Conservation (phyloP, 2,113 vertebrate species). For the Cinclus mexicanus region DNA sequence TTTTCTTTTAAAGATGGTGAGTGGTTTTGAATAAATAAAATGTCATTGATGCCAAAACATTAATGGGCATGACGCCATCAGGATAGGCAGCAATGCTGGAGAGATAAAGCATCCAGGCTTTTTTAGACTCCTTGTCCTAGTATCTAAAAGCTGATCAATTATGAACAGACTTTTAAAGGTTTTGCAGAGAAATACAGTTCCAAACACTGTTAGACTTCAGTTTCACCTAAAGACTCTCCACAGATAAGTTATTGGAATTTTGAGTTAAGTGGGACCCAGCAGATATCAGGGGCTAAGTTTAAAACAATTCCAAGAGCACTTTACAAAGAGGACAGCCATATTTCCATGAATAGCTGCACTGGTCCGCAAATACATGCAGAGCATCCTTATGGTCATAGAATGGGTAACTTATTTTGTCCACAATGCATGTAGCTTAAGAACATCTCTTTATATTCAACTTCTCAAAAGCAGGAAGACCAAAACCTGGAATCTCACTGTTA, state of each 20-base stretch:
- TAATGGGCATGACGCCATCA: accelerated
- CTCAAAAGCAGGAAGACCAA: neutral
- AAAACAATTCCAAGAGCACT: neutral
- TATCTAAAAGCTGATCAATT: neutral
- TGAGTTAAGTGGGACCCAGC: neutral
- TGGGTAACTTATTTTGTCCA: neutral
- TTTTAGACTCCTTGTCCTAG: neutral
- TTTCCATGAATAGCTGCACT: neutral
- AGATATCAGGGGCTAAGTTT: neutral
- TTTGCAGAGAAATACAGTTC: neutral
- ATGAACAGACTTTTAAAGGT: neutral
- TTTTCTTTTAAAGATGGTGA: neutral
- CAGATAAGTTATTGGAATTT: neutral
- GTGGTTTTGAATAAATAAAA: neutral
- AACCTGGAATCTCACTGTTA: neutral
- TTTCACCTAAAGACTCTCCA: neutral
- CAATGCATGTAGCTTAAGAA: neutral
- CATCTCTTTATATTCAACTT: neutral
- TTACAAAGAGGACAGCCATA: neutral
- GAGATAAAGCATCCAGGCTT: neutral
- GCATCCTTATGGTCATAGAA: neutral
- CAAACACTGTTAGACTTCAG: neutral
- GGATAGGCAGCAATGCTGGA: neutral
- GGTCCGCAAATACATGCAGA: neutral
- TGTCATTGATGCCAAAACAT: neutral